Evolutionary conservation across 2,888 invertebrate genomes (phyloP).

Genomic region (Troglohyphantes excavatus): DNA sequence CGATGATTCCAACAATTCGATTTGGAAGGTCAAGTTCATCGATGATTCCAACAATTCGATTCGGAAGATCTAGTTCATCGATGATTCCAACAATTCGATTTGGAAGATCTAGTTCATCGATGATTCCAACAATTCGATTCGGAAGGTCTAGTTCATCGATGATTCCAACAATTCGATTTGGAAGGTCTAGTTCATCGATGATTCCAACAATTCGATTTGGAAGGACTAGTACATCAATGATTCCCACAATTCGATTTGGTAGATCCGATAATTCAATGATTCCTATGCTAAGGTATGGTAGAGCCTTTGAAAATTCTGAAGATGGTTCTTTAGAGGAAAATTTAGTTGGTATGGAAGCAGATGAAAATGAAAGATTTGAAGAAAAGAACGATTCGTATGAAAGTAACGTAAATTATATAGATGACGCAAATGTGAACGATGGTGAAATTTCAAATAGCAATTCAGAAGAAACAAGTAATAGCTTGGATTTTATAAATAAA

Average conservation of each 20-base stretch:
- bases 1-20: conserved; percentile 41
- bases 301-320: no score
- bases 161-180: conserved; percentile 12
- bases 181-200: conserved; percentile 7
- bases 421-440: no score
- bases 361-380: not conserved
- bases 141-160: conserved; percentile 8
- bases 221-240: not conserved
- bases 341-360: no score
- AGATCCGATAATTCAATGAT: conserved; percentile 15
- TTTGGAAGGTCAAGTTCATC: conserved; percentile 27
- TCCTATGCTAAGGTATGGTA: not conserved
- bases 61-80: conserved; percentile 14
- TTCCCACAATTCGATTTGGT: conserved; percentile 37
- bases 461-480: not conserved
- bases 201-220: conserved; percentile 46
- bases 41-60: conserved; percentile 31
- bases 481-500: not conserved
- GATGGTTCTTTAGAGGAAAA: not conserved
- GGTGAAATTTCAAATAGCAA: not conserved
- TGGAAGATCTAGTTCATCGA: conserved; percentile 1
- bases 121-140: conserved; percentile 1
- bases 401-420: no score
- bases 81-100: not conserved
- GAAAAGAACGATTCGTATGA: not conserved